A percentile compares a stretch with the other conserved stretches of the same genome.
Evolutionary conservation across 2,797 vertebrate species (phyloP).

Genomic region (Dallia pectoralis): DNA sequence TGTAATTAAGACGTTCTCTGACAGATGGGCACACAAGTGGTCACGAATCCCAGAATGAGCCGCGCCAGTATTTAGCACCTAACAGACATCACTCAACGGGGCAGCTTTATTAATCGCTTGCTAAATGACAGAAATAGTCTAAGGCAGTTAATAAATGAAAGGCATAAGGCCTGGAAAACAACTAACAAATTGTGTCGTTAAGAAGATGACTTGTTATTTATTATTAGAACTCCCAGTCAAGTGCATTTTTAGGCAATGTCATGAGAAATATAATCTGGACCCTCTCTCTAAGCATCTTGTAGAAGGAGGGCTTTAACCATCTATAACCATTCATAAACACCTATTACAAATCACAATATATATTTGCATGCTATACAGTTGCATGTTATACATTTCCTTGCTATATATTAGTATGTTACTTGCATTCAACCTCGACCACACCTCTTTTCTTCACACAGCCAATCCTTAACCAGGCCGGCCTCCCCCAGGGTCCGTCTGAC

Average conservation of each 20-base stretch:
- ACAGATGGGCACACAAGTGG: neutral
- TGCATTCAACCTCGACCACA: neutral
- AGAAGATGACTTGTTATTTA: neutral
- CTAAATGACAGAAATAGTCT: conserved; percentile 4
- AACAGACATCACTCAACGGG: neutral
- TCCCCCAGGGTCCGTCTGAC: conserved; percentile 91
- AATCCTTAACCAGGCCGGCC: conserved; percentile 81
- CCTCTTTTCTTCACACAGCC: conserved; percentile 70
- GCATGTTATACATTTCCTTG: neutral
- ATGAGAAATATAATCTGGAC: neutral
- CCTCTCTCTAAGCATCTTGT: neutral
- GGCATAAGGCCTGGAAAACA: neutral
- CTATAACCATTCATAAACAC: conserved; percentile 8
- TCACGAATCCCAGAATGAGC: conserved; percentile 14
- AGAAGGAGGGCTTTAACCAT: neutral
- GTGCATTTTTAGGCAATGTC: neutral
- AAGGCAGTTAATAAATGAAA: conserved; percentile 5
- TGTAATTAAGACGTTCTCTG: neutral
- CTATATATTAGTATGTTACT: neutral
- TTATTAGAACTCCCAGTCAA: neutral
- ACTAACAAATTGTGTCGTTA: conserved; percentile 18
- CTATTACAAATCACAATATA: no score
- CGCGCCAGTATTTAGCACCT: neutral
- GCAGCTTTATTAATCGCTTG: conserved; percentile 9
- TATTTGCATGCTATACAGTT: neutral